Evolutionary conservation across 2,113 vertebrate species (phyloP).

Genomic region (Caranx ignobilis): DNA sequence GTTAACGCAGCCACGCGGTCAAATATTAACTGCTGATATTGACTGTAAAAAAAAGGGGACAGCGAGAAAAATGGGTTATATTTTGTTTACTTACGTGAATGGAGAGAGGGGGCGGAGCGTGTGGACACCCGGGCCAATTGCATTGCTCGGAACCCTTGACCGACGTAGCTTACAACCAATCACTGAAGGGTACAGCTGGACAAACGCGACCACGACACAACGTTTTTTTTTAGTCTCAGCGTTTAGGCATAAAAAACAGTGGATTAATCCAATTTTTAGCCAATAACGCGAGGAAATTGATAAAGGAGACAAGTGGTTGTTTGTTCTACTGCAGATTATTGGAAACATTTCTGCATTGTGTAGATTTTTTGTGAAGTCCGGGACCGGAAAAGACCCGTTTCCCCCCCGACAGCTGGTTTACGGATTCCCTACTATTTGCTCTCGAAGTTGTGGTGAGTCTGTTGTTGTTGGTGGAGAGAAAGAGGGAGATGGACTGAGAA

Average conservation of each 20-base stretch:
- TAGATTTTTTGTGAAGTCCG: conserved; percentile 32
- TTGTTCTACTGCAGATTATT: neutral
- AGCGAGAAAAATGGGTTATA: conserved; percentile 13
- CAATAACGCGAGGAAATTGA: conserved; percentile 21
- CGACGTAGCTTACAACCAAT: conserved; percentile 61
- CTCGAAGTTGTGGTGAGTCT: conserved; percentile 78
- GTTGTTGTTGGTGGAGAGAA: conserved; percentile 44
- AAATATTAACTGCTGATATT: conserved; percentile 48
- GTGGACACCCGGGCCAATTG: conserved; percentile 31
- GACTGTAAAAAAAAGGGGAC: conserved; percentile 19
- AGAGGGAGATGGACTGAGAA: neutral
- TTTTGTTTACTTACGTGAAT: conserved; percentile 73
- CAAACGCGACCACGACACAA: conserved; percentile 55
- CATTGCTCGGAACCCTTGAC: neutral
- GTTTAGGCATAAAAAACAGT: conserved; percentile 38
- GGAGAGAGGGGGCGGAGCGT: conserved; percentile 23
- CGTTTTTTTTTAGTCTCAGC: conserved; percentile 30
- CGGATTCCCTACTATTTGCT: conserved; percentile 43
- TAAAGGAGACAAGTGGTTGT: neutral
- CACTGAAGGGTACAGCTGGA: conserved; percentile 44
- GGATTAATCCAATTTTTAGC: conserved; percentile 12
- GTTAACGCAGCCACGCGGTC: neutral
- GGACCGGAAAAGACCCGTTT: conserved; percentile 51
- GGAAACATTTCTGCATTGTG: neutral
- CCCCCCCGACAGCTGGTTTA: conserved; percentile 61